Evolutionary conservation across 2,113 vertebrate species (phyloP).

Genomic region (Saguinus midas): DNA sequence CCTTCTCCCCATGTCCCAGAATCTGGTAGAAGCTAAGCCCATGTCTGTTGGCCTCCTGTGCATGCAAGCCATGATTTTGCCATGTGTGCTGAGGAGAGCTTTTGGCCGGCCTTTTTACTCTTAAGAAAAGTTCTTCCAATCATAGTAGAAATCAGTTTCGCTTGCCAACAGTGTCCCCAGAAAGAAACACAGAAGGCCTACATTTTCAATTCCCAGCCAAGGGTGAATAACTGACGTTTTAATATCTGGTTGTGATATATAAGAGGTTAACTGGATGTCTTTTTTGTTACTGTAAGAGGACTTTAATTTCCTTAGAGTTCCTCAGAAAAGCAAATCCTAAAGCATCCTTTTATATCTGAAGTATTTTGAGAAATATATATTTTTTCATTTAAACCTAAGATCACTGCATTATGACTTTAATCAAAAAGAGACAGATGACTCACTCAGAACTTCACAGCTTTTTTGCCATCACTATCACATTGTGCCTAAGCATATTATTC

Average conservation of each 20-base stretch:
- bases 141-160: background rate
- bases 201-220: background rate
- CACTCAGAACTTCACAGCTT: slow-evolving; percentile 51
- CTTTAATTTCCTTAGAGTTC: slow-evolving; percentile 26
- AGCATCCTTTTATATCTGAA: slow-evolving; percentile 20
- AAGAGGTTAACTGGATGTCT: background rate
- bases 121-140: background rate
- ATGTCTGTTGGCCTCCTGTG: background rate
- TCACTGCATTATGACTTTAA: slow-evolving; percentile 61
- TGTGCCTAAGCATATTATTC: slow-evolving; percentile 48
- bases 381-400: slow-evolving; percentile 40
- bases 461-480: slow-evolving; percentile 51
- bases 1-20: background rate
- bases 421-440: slow-evolving; percentile 63
- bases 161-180: background rate
- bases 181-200: background rate
- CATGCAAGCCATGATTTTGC: no score
- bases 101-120: background rate
- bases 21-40: background rate
- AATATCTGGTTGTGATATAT: background rate
- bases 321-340: slow-evolving; percentile 59
- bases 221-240: background rate
- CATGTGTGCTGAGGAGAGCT: background rate
- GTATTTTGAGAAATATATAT: slow-evolving; percentile 56
- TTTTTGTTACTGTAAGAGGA: slow-evolving; percentile 35